Evolutionary conservation across 1,140 invertebrate genomes (phyloP).

Genomic region (Magallana angulata): DNA sequence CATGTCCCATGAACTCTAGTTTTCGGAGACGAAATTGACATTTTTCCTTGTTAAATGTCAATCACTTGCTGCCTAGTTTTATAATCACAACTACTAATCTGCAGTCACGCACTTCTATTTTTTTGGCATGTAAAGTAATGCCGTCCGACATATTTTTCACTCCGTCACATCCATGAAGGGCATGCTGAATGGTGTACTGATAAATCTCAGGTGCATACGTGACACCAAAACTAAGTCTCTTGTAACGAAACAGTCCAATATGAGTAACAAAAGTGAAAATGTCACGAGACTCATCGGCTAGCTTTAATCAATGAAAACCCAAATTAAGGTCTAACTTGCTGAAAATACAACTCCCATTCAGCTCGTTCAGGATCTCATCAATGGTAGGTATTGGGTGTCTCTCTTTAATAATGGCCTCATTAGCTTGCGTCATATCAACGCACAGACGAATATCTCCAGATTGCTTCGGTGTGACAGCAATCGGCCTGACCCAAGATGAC

Average conservation of each 20-base stretch:
- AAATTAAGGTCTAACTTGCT: slow-evolving; percentile 58
- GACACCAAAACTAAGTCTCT: too few species aligned
- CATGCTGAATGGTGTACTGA: slow-evolving; percentile 32
- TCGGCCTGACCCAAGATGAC: slow-evolving; percentile 64
- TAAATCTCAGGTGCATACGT: too few species aligned
- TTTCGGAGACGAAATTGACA: too few species aligned
- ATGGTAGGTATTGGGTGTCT: slow-evolving; percentile 62
- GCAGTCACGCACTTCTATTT: slow-evolving; percentile 32
- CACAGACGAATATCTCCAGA: slow-evolving; percentile 64
- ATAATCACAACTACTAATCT: slow-evolving; percentile 17
- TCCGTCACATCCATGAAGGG: neutral
- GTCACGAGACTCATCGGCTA: slow-evolving; percentile 41
- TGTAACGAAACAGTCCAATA: too few species aligned
- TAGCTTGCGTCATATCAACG: slow-evolving; percentile 67
- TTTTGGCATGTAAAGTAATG: slow-evolving; percentile 75
- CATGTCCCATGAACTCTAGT: too few species aligned
- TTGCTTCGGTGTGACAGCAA: slow-evolving; percentile 55
- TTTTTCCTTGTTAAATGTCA: too few species aligned
- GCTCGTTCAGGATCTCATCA: slow-evolving; percentile 65
- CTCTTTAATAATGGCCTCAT: slow-evolving; percentile 60
- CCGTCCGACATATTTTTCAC: slow-evolving; percentile 72
- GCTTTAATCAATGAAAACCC: slow-evolving; percentile 62
- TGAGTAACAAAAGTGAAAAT: slow-evolving; percentile 63
- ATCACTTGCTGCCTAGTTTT: neutral
- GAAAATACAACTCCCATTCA: slow-evolving; percentile 66